These are phyloP conservation scores for Zaprionus lineosus DNA, from an alignment of 2,888 invertebrate genomes.

Conservation along the genomic window DNA sequence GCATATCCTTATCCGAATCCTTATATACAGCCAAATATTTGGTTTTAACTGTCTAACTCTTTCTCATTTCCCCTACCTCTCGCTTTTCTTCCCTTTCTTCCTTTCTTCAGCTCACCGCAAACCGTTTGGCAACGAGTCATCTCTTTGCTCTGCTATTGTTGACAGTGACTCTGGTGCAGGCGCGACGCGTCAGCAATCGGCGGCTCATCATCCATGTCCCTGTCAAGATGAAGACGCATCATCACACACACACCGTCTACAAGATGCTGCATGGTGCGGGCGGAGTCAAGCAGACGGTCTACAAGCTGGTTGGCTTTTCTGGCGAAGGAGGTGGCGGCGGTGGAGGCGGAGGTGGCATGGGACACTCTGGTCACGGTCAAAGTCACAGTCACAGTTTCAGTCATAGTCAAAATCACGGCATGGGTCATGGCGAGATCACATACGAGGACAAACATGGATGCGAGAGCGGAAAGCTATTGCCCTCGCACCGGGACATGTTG, in stretches of 20 bases:
- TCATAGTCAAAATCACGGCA: conserved; percentile 67
- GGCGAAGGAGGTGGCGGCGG: conserved; percentile 61
- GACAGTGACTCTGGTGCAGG: conserved; percentile 64
- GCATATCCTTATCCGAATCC: too few species aligned
- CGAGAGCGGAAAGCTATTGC: conserved; percentile 63
- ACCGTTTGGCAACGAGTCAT: conserved; percentile 21
- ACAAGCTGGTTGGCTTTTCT: conserved; percentile 71
- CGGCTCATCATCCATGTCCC: conserved; percentile 92
- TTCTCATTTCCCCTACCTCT: too few species aligned
- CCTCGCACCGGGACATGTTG: conserved; percentile 73
- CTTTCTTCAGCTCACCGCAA: conserved; percentile 24
- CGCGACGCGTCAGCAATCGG: conserved; percentile 84
- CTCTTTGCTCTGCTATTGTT: conserved; percentile 46
- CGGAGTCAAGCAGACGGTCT: conserved; percentile 80
- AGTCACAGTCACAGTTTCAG: conserved; percentile 74
- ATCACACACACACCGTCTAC: conserved; percentile 88
- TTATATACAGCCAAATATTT: too few species aligned
- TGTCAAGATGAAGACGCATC: conserved; percentile 89
- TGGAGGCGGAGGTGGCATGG: conserved; percentile 76
- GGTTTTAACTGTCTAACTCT: too few species aligned
- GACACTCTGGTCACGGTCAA: conserved; percentile 83
- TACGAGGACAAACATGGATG: conserved; percentile 74
- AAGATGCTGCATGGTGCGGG: conserved; percentile 87
- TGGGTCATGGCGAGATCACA: conserved; percentile 65
- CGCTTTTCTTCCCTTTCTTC: background rate